A percentile compares a stretch with the other conserved stretches of the same genome.
These are phyloP conservation scores for Urocolius indicus DNA, from an alignment of 2,113 vertebrate species.

Conservation along the genomic window DNA sequence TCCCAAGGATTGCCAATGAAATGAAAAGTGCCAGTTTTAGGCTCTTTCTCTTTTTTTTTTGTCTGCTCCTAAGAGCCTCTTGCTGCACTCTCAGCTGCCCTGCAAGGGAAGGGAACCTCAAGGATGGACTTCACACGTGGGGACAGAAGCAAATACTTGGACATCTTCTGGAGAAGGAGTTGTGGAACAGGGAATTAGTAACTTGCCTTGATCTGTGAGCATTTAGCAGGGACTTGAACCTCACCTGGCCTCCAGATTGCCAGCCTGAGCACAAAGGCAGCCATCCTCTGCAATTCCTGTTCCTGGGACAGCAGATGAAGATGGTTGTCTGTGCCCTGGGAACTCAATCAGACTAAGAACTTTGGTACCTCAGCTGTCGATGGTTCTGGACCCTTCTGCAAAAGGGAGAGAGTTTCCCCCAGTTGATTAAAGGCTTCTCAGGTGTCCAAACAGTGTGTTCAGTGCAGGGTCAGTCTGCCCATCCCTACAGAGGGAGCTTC, in stretches of 20 bases:
- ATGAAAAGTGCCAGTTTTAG: neutral
- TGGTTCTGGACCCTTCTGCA: neutral
- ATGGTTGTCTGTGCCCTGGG: neutral
- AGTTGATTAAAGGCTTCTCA: neutral
- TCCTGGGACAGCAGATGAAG: neutral
- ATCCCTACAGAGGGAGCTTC: neutral
- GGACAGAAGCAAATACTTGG: neutral
- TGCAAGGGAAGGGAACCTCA: neutral
- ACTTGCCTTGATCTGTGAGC: neutral
- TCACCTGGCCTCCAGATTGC: neutral
- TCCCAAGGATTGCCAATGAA: neutral
- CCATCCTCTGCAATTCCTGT: neutral
- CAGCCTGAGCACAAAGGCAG: neutral
- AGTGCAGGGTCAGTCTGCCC: neutral
- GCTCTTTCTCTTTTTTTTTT: neutral
- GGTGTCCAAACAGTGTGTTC: neutral
- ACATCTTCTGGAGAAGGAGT: neutral
- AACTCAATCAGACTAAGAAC: accelerated
- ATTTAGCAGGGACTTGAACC: neutral
- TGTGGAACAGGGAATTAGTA: neutral
- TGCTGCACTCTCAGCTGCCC: neutral
- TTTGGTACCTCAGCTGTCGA: neutral
- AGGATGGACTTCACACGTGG: neutral
- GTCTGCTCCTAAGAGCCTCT: neutral
- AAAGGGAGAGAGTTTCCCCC: neutral